phyloP scores from a whole-genome alignment of 2,888 invertebrate species.

The Barypeithes pellucidus region DNA sequence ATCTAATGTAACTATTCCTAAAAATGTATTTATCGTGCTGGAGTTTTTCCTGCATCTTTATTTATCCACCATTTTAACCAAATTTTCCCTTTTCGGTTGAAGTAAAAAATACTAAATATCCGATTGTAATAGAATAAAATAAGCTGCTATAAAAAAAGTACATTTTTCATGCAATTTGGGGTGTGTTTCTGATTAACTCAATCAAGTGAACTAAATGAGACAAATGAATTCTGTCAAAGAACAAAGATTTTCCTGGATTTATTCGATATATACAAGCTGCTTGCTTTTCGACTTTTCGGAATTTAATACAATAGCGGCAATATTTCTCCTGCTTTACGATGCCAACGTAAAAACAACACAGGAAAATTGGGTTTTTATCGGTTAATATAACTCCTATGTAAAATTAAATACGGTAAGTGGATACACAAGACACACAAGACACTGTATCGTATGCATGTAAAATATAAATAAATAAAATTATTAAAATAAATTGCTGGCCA shows the following conservation, averaged over 20 bases:
- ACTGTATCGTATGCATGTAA: neutral
- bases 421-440: neutral
- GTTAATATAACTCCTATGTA: slow-evolving; percentile 16
- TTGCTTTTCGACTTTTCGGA: slow-evolving; percentile 32
- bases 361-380: slow-evolving; percentile 29
- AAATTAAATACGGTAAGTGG: slow-evolving; percentile 15
- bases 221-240: slow-evolving; percentile 63
- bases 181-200: slow-evolving; percentile 64
- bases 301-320: slow-evolving; percentile 55
- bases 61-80: neutral
- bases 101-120: neutral
- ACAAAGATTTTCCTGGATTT: slow-evolving; percentile 61
- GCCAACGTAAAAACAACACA: slow-evolving; percentile 27
- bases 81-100: neutral
- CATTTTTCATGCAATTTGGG: slow-evolving; percentile 51
- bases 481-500: neutral
- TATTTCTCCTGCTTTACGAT: slow-evolving; percentile 47
- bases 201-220: slow-evolving; percentile 64
- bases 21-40: too few species aligned
- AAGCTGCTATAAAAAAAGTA: slow-evolving; percentile 7
- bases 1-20: too few species aligned
- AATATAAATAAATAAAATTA: neutral
- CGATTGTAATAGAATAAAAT: neutral
- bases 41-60: too few species aligned
- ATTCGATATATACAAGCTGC: slow-evolving; percentile 54